Evolutionary conservation across 2,113 vertebrate species (phyloP).

Genomic region (Sebastes schlegelii): DNA sequence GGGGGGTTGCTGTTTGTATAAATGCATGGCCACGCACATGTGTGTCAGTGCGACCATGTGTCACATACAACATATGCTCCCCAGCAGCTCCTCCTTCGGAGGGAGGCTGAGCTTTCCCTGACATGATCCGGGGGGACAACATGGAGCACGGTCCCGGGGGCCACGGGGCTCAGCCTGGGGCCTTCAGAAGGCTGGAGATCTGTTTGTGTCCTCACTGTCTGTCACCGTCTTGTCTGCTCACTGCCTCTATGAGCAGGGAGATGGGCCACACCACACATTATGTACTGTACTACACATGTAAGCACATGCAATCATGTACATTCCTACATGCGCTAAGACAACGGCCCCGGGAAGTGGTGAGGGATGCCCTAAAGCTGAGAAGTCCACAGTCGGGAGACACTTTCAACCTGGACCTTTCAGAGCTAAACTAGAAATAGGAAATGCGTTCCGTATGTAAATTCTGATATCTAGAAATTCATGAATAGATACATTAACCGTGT

Average conservation of each 20-base stretch:
- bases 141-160: constrained; percentile 27
- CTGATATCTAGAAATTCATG: background rate
- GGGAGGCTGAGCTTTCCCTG: constrained; percentile 54
- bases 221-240: constrained; percentile 24
- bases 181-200: constrained; percentile 33
- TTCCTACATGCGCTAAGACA: background rate
- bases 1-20: constrained; percentile 40
- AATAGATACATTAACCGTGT: background rate
- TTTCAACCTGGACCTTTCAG: too few relatives aligned
- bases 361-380: too few relatives aligned
- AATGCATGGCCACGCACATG: constrained; percentile 32
- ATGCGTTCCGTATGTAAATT: background rate
- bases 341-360: too few relatives aligned
- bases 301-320: background rate
- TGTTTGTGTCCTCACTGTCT: constrained; percentile 46
- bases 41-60: constrained; percentile 68
- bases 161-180: constrained; percentile 41
- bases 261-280: background rate
- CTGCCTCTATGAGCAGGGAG: constrained; percentile 11
- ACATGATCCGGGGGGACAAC: constrained; percentile 78
- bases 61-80: constrained; percentile 77
- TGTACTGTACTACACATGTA: background rate
- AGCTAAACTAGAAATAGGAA: too few relatives aligned
- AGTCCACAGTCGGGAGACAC: too few relatives aligned
- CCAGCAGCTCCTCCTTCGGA: constrained; percentile 54